A percentile compares a stretch with the other conserved stretches of the same genome.
Conservation (phyloP, 2,888 invertebrate species). For the Diarsia mendica region DNA sequence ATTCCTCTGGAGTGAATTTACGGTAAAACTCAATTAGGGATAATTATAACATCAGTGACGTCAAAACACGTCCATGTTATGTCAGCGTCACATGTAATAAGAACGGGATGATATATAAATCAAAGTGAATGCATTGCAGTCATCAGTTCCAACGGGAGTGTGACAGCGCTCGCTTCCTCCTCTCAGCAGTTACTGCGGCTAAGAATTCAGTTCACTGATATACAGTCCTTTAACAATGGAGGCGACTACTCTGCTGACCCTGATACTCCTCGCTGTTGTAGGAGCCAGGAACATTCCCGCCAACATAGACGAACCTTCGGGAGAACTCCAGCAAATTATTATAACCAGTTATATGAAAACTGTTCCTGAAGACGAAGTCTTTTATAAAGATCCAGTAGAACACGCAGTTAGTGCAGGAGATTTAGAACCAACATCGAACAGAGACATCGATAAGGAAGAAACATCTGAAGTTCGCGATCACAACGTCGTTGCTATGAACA, state of each 20-base stretch:
- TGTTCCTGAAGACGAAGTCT: not conserved
- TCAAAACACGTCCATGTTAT: not conserved
- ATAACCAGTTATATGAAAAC: not conserved
- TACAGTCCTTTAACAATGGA: constrained; percentile 37
- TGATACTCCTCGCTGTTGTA: constrained; percentile 25
- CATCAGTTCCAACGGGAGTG: constrained; percentile 10
- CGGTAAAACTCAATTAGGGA: constrained; percentile 3
- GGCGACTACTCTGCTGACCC: constrained; percentile 6
- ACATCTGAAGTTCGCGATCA: not conserved
- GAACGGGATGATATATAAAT: constrained; percentile 22
- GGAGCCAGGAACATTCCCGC: constrained; percentile 20
- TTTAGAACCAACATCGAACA: not conserved
- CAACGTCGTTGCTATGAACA: not conserved
- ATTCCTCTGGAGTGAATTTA: not conserved
- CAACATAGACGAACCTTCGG: not conserved
- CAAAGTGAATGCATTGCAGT: not conserved
- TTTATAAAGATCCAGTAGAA: not conserved
- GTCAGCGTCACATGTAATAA: not conserved
- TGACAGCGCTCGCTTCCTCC: constrained; percentile 2
- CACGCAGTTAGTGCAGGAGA: not conserved
- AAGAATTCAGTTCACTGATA: constrained; percentile 31
- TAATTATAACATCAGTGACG: constrained; percentile 17
- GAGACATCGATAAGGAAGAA: not conserved
- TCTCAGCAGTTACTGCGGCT: constrained; percentile 9
- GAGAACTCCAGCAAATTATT: not conserved